Evolutionary conservation across 2,797 vertebrate species (phyloP), one percentile per base, ranked within the genome.

Genomic region (Enteromius paludinosus): DNA sequence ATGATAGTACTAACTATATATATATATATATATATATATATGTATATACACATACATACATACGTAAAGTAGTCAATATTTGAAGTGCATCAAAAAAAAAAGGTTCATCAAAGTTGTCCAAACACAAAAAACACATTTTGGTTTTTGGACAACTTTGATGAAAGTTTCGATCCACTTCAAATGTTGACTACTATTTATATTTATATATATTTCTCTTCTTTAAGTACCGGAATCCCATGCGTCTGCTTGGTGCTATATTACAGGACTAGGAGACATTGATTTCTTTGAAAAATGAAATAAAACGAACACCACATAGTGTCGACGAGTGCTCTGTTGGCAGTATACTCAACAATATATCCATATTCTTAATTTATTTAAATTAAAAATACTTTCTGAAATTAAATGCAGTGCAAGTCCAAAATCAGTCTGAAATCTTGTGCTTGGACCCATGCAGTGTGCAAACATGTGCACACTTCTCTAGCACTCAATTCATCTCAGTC

Each of bases 401-500:
- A 81, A 56, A 81, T 62, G 79, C 87, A 84, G 83, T 88, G 87
- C 88, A 85, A 84, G 86, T 90, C 87, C 87, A 82, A 86, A 87
- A 64, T 89, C 77, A 54, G 70, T 87, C 87, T 82, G 84, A 89
- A 84, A 80, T 85, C 83, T 87, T 86, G 89, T 85, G 90, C 87
- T 89, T 66, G 81, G 81, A 89, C 84, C 59, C 52, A 79, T 82
- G 83, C 84, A 76, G 86, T 86, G 84, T 76, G 84, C 89, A 85
- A 87, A 85, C 85, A 83, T 75, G 72, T 81, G 82, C 88, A 89
- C 79, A 43, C 84, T 82, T 64, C 85, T 87, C 73, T 20, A 86
- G 84, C 86, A 88, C 89, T 80, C 84, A 88, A 85, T 89, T 85
- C 61, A 85, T 79, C 87, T 87, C 87, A 83, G 86, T 78, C 86